A percentile compares a stretch with the other conserved stretches of the same genome.
phyloP scores from a whole-genome alignment of 2,113 vertebrate genomes.

The Dromaius novaehollandiae region DNA sequence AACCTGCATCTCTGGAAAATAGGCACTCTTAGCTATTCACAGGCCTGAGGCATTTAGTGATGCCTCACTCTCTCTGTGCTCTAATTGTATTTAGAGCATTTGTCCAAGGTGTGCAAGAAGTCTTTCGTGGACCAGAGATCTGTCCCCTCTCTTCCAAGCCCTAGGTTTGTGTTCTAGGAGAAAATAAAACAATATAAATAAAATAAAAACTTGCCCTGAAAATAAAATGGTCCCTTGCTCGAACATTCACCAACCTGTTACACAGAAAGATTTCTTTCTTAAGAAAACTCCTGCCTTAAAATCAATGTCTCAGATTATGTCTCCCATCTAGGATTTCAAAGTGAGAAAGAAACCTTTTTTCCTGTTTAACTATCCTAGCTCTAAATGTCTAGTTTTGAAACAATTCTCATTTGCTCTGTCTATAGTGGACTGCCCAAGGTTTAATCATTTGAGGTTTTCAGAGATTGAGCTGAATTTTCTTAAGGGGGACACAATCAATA shows the following conservation, averaged over 20 bases:
- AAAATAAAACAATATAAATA: not conserved
- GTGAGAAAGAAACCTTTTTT: conserved; percentile 23
- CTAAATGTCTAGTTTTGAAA: conserved; percentile 49
- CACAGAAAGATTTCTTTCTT: not conserved
- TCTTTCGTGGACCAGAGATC: not conserved
- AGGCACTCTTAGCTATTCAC: not conserved
- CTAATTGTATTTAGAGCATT: not conserved
- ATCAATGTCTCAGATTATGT: not conserved
- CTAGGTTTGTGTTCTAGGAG: not conserved
- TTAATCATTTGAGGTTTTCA: conserved; percentile 60
- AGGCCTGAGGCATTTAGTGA: not conserved
- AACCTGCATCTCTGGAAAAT: rapidly evolving
- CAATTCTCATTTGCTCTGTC: conserved; percentile 60
- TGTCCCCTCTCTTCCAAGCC: not conserved
- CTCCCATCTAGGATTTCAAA: conserved; percentile 7
- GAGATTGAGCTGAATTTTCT: conserved; percentile 57
- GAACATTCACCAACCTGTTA: not conserved
- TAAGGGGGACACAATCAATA: conserved; percentile 65
- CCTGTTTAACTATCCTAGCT: not conserved
- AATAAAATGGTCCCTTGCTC: not conserved
- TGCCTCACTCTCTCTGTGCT: not conserved
- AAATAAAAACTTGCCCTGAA: not conserved
- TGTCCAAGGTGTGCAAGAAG: rapidly evolving
- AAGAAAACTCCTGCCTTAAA: conserved; percentile 13
- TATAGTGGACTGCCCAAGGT: conserved; percentile 31